phyloP scores from a whole-genome alignment of 2,888 invertebrate genomes.

The Leptodirus hochenwartii region DNA sequence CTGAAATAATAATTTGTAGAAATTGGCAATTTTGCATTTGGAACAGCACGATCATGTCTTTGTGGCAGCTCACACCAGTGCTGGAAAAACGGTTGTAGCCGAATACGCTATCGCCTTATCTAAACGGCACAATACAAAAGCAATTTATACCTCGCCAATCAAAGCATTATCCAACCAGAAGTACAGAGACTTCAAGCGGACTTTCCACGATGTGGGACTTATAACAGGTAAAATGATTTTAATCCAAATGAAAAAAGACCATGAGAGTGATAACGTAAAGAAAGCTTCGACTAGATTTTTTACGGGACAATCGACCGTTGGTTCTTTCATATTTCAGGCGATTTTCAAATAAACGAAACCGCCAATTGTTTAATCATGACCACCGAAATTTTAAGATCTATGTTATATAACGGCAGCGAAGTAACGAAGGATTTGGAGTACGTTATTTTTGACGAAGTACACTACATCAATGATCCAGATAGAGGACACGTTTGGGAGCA shows the following conservation, averaged over 20 bases:
- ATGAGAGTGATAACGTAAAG: too few relatives aligned
- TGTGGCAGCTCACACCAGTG: conserved; percentile 98
- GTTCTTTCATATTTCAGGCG: conserved; percentile 27
- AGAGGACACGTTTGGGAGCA: conserved; percentile 99
- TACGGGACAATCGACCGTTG: too few relatives aligned
- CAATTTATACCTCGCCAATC: conserved; percentile 97
- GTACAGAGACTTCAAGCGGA: conserved; percentile 88
- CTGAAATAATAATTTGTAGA: conserved; percentile 96
- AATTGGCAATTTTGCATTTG: conserved; percentile 85
- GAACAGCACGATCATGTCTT: conserved; percentile 93
- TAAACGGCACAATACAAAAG: conserved; percentile 74
- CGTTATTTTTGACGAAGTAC: conserved; percentile 98
- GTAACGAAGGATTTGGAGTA: conserved; percentile 92
- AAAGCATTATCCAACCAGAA: conserved; percentile 99
- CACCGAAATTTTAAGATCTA: conserved; percentile 92
- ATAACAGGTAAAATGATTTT: conserved; percentile 61
- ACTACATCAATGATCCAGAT: conserved; percentile 84
- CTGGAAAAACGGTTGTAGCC: conserved; percentile 97
- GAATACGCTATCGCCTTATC: conserved; percentile 98
- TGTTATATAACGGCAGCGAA: conserved; percentile 91
- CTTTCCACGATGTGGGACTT: conserved; percentile 83
- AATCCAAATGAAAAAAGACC: too few relatives aligned
- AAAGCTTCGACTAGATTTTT: too few relatives aligned
- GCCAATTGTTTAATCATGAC: conserved; percentile 98
- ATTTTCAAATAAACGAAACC: conserved; percentile 85